Conservation (phyloP, 2,113 vertebrate genomes). For the Dipodomys ordii region DNA sequence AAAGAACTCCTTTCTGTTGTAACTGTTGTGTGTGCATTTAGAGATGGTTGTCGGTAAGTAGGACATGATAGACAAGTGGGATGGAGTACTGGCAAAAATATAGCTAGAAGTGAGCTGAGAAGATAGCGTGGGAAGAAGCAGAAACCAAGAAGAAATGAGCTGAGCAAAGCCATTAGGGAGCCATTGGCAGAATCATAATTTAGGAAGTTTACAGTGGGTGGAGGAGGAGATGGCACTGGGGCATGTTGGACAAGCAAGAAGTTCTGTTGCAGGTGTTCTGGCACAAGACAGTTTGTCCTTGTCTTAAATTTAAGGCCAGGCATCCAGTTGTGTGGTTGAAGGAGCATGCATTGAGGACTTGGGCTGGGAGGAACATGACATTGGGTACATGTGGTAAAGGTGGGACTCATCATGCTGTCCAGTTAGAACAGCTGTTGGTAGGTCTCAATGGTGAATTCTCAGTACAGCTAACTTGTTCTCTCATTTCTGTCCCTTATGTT, state of each 20-base stretch:
- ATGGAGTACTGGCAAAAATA: neutral
- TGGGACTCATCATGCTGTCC: neutral
- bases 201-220: neutral
- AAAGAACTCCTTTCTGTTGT: neutral
- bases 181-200: neutral
- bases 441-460: neutral
- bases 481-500: neutral
- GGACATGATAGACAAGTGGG: neutral
- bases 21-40: neutral
- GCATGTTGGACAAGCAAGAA: neutral
- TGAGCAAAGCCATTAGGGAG: too few species aligned
- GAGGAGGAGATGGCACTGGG: neutral
- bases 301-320: neutral
- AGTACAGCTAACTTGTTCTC: rapidly evolving
- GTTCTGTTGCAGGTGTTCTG: neutral
- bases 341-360: neutral
- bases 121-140: neutral
- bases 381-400: neutral
- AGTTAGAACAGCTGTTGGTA: neutral
- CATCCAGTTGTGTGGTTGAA: neutral
- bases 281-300: neutral
- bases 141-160: neutral
- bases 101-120: neutral
- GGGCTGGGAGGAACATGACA: neutral
- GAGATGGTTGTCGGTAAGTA: neutral